phyloP scores from a whole-genome alignment of 2,797 vertebrate species.

The Philypnodon macrostomus region DNA sequence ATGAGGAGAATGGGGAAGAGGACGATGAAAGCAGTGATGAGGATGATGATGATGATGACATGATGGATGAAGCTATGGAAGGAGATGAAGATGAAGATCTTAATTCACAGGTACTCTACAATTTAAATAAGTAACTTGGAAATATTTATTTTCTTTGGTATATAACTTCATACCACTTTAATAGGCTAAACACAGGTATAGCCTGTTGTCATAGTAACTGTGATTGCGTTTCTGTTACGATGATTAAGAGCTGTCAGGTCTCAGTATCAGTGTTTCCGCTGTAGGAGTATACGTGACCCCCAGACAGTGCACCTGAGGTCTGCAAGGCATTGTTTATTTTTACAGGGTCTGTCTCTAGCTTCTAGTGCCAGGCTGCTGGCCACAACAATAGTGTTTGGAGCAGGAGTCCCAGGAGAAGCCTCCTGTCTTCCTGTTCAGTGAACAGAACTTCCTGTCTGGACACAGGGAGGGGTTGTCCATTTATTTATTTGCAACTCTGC shows the following conservation, averaged over 20 bases:
- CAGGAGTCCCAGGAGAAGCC: conserved; percentile 78
- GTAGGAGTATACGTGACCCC: conserved; percentile 72
- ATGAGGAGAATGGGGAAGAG: conserved; percentile 62
- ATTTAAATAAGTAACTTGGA: too few species aligned
- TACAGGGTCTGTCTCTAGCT: conserved; percentile 70
- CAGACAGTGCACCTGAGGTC: conserved; percentile 53
- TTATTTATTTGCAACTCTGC: conserved; percentile 78
- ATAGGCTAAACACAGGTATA: neutral
- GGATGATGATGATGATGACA: conserved; percentile 68
- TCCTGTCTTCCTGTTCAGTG: conserved; percentile 79
- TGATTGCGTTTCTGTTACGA: neutral
- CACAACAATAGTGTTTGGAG: conserved; percentile 85
- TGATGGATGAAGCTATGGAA: conserved; percentile 77
- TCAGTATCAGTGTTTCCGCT: conserved; percentile 15
- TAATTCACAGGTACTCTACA: conserved; percentile 65
- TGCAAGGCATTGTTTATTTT: conserved; percentile 76
- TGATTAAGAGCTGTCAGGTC: conserved; percentile 13
- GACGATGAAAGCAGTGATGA: conserved; percentile 73
- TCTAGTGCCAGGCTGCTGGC: conserved; percentile 75
- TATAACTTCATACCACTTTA: too few species aligned
- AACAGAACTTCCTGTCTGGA: conserved; percentile 79
- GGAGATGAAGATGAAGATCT: conserved; percentile 68
- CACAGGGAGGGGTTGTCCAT: conserved; percentile 59
- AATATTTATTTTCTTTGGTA: neutral
- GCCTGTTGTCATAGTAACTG: conserved; percentile 42